phyloP scores from a whole-genome alignment of 2,113 vertebrate species.

The Ailurus styani region DNA sequence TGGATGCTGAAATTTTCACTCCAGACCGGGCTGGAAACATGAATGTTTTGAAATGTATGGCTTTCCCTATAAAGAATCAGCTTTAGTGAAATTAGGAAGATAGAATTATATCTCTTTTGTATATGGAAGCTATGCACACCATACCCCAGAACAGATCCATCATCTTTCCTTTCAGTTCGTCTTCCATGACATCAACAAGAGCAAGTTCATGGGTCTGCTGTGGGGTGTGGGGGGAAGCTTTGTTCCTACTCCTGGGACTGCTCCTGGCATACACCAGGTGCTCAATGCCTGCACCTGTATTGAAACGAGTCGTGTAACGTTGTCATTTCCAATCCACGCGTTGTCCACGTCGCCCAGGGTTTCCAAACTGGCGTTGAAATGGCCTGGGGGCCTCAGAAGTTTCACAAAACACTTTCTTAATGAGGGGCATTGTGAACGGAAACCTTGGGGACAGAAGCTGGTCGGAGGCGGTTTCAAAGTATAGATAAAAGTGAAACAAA shows the following conservation, averaged over 20 bases:
- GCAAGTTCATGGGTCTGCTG: rapidly evolving
- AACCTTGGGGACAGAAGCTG: neutral
- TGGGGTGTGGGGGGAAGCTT: neutral
- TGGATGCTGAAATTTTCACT: neutral
- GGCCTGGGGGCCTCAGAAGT: neutral
- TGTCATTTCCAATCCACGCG: neutral
- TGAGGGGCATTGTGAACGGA: neutral
- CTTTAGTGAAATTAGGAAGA: neutral
- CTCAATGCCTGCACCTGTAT: neutral
- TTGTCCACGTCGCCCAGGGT: neutral
- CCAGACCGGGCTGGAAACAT: neutral
- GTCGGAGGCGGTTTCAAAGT: neutral
- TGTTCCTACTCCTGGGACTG: rapidly evolving
- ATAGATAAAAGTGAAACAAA: neutral
- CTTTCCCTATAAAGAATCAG: neutral
- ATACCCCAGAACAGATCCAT: neutral
- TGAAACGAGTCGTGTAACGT: neutral
- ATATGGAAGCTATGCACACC: neutral
- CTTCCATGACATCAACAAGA: too few species aligned
- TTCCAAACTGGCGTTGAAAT: neutral
- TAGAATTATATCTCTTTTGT: neutral
- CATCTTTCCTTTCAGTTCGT: too few species aligned
- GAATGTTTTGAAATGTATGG: neutral
- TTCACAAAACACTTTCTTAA: neutral
- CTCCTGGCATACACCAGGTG: too few species aligned